Conservation (phyloP, 2,888 invertebrate genomes). For the Chaitophorus viminalis region DNA sequence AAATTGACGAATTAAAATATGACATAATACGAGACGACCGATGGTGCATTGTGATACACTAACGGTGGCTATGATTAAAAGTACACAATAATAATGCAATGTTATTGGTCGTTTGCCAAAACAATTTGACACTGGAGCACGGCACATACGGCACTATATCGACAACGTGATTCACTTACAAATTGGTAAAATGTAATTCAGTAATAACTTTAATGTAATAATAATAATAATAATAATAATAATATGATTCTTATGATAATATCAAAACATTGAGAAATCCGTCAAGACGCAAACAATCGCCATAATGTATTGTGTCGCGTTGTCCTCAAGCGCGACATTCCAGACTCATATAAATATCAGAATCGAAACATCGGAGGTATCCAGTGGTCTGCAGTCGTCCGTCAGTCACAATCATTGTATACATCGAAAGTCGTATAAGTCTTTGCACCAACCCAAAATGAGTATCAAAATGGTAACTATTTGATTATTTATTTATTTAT, state of each 20-base stretch:
- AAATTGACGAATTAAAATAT: background rate
- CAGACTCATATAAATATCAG: conserved; percentile 27
- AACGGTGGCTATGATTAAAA: background rate
- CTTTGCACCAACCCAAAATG: conserved; percentile 23
- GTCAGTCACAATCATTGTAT: background rate
- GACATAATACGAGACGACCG: too few relatives aligned
- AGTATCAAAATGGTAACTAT: conserved; percentile 51
- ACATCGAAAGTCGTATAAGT: background rate
- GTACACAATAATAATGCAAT: background rate
- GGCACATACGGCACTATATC: too few relatives aligned
- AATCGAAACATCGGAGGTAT: background rate
- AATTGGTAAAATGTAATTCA: background rate
- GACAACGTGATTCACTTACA: conserved; percentile 39
- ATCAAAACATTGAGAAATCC: conserved; percentile 29
- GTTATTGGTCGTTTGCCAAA: conserved; percentile 8
- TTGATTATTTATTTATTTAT: background rate
- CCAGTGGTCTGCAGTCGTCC: conserved; percentile 13
- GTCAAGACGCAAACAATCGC: background rate
- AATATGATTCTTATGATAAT: background rate
- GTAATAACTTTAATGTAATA: background rate
- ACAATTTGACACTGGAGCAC: conserved; percentile 27
- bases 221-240: background rate
- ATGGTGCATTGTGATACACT: background rate
- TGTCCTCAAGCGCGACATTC: background rate
- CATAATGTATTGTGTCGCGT: background rate